These are phyloP conservation scores for Chirona hameri DNA, from an alignment of 2,888 invertebrate species.

Conservation along the genomic window DNA sequence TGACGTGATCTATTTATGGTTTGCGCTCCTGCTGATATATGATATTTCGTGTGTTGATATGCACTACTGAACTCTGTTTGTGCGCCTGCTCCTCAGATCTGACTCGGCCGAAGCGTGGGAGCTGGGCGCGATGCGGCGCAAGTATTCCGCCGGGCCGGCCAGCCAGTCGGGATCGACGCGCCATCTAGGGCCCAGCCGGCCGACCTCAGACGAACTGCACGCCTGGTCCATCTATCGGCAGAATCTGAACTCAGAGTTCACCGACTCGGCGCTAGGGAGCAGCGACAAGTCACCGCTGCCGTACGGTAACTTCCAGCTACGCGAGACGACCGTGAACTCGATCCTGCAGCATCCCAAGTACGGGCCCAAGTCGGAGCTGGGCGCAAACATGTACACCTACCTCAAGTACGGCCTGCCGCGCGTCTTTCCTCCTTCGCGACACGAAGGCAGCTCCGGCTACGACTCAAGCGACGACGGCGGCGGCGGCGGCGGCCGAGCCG, in stretches of 20 bases:
- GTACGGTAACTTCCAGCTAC: constrained; percentile 88
- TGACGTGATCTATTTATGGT: too few species aligned
- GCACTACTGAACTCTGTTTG: too few species aligned
- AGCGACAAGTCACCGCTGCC: constrained; percentile 89
- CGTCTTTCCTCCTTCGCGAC: constrained; percentile 74
- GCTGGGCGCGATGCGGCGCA: constrained; percentile 60
- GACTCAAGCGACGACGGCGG: constrained; percentile 74
- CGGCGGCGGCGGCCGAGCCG: constrained; percentile 27
- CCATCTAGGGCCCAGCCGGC: constrained; percentile 28
- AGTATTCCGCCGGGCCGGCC: constrained; percentile 73
- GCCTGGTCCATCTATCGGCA: constrained; percentile 90
- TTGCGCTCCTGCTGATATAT: too few species aligned
- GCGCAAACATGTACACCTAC: constrained; percentile 89
- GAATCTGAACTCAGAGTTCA: constrained; percentile 92
- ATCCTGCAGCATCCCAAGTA: constrained; percentile 53
- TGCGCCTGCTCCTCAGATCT: neutral
- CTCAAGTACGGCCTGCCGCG: constrained; percentile 89
- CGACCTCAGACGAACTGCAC: constrained; percentile 86
- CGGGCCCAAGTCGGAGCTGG: constrained; percentile 69
- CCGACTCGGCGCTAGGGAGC: constrained; percentile 87
- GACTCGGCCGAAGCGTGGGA: constrained; percentile 50
- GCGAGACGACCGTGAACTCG: constrained; percentile 62
- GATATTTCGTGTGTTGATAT: too few species aligned
- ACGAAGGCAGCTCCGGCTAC: constrained; percentile 87
- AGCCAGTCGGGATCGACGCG: constrained; percentile 40